These are phyloP conservation scores for Bufo gargarizans DNA, from an alignment of 2,113 vertebrate genomes.

Conservation along the genomic window DNA sequence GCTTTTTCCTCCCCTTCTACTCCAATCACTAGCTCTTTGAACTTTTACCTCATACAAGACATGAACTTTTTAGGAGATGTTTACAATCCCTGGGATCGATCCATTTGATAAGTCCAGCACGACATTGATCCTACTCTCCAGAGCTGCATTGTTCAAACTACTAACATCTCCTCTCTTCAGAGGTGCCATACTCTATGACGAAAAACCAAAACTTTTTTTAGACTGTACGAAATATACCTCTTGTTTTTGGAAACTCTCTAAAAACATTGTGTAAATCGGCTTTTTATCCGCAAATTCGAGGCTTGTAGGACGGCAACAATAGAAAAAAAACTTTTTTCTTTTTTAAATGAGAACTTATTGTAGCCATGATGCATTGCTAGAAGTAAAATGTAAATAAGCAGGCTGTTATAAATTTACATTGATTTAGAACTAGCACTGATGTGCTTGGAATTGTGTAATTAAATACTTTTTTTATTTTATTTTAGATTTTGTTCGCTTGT, in stretches of 20 bases:
- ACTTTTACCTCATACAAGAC: conserved; percentile 68
- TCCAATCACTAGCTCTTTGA: conserved; percentile 72
- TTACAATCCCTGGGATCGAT: conserved; percentile 74
- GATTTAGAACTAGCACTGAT: conserved; percentile 71
- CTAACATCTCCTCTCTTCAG: conserved; percentile 61
- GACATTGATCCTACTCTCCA: neutral
- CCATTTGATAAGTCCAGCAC: neutral
- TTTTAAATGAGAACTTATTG: conserved; percentile 52
- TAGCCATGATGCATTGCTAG: conserved; percentile 60
- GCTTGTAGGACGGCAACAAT: conserved; percentile 53
- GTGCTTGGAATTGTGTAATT: conserved; percentile 71
- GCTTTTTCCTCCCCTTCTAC: conserved; percentile 65
- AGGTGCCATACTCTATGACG: conserved; percentile 72
- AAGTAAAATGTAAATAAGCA: conserved; percentile 58
- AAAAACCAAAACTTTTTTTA: conserved; percentile 64
- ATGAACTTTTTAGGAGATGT: conserved; percentile 74
- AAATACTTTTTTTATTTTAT: conserved; percentile 64
- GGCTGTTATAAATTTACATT: conserved; percentile 66
- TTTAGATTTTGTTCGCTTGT: conserved; percentile 70
- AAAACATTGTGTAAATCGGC: conserved; percentile 53
- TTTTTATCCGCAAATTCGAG: conserved; percentile 44
- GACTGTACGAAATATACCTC: conserved; percentile 56
- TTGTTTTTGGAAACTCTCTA: conserved; percentile 36
- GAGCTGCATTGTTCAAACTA: neutral
- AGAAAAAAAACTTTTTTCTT: conserved; percentile 20